Conservation (phyloP, 2,113 vertebrate species). For the Aptenodytes forsteri region DNA sequence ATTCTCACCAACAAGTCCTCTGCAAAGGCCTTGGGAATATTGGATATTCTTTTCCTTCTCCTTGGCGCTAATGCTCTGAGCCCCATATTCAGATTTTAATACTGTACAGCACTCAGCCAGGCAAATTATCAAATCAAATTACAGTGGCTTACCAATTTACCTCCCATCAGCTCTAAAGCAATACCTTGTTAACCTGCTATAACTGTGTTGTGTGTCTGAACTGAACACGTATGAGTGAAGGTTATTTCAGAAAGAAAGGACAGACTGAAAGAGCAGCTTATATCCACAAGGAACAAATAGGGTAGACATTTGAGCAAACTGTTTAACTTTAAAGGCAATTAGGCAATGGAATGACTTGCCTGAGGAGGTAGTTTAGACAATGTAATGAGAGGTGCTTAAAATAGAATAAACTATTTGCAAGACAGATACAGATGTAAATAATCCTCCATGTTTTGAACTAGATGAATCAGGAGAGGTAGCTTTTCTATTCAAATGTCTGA, state of each 20-base stretch:
- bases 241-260: slow-evolving; percentile 43
- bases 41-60: background rate
- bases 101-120: background rate
- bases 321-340: slow-evolving; percentile 62
- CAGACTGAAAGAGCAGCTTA: background rate
- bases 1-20: background rate
- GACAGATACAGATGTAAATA: slow-evolving; percentile 55
- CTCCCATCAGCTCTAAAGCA: slow-evolving; percentile 33
- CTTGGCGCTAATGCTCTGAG: background rate
- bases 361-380: slow-evolving; percentile 53
- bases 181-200: slow-evolving; percentile 9
- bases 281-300: background rate
- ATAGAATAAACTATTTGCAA: slow-evolving; percentile 30
- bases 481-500: slow-evolving; percentile 5
- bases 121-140: slow-evolving; percentile 27
- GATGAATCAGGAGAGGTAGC: background rate
- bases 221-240: background rate
- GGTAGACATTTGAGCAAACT: slow-evolving; percentile 42
- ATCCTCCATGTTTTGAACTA: slow-evolving; percentile 42
- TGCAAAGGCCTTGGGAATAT: background rate
- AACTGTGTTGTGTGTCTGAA: background rate
- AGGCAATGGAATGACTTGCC: slow-evolving; percentile 54
- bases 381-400: slow-evolving; percentile 54
- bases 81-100: background rate
- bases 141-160: slow-evolving; percentile 4